Conservation (phyloP, 2,113 vertebrate genomes). For the Pangasianodon gigas region DNA sequence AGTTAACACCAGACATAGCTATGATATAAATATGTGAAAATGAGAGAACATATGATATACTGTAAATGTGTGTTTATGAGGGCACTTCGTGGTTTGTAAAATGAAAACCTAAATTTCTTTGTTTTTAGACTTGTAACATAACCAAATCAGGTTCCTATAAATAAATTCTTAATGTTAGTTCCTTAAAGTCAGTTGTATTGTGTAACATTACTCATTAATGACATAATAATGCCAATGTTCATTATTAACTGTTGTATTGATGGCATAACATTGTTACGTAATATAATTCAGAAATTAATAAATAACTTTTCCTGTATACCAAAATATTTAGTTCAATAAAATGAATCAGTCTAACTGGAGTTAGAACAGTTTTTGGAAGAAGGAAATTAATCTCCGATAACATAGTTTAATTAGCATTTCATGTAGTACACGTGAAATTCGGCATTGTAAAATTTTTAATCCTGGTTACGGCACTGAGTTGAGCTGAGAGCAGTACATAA, state of each 20-base stretch:
- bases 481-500: neutral
- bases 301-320: neutral
- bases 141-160: neutral
- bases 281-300: neutral
- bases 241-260: neutral
- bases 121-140: neutral
- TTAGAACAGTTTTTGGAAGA: neutral
- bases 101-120: neutral
- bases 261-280: neutral
- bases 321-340: neutral
- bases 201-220: neutral
- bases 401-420: neutral
- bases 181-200: neutral
- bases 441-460: neutral
- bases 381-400: too few relatives aligned
- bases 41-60: too few relatives aligned
- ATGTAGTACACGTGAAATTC: neutral
- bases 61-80: neutral
- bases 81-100: neutral
- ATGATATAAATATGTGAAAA: neutral
- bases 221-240: neutral
- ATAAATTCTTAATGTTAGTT: neutral
- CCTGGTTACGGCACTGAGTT: neutral
- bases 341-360: neutral
- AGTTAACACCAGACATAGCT: neutral